These are phyloP conservation scores for Limnephilus lunatus DNA, from an alignment of 2,888 invertebrate species.

Conservation along the genomic window DNA sequence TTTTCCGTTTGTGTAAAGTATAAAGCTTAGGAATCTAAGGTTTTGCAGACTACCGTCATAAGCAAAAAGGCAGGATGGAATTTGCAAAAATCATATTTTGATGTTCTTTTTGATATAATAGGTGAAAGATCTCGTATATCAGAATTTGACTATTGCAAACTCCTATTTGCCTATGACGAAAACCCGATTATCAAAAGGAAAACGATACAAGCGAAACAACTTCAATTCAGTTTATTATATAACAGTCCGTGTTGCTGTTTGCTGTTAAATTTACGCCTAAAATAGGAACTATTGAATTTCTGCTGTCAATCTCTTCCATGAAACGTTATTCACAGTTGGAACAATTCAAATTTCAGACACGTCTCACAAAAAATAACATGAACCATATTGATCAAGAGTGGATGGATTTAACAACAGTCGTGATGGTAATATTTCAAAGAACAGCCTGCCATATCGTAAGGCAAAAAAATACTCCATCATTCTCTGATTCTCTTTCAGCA, in stretches of 20 bases:
- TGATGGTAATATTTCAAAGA: conserved; percentile 39
- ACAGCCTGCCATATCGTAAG: conserved; percentile 8
- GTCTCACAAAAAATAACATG: conserved; percentile 34
- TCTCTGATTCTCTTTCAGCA: conserved; percentile 2
- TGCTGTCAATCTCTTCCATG: conserved; percentile 17
- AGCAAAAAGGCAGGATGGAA: too few species aligned
- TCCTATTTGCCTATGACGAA: too few species aligned
- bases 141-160: too few species aligned
- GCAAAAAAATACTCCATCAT: conserved; percentile 10
- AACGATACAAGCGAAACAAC: too few species aligned
- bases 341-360: background rate
- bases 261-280: background rate
- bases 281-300: background rate
- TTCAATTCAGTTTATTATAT: background rate
- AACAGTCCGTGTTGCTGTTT: background rate
- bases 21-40: too few species aligned
- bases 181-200: too few species aligned
- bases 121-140: too few species aligned
- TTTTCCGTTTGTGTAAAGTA: too few species aligned
- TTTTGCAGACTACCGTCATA: too few species aligned
- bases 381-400: conserved; percentile 38
- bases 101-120: too few species aligned
- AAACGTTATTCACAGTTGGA: conserved; percentile 9
- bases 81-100: too few species aligned
- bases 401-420: conserved; percentile 33